A percentile compares a stretch with the other conserved stretches of the same genome.
Evolutionary conservation across 2,113 vertebrate species (phyloP).

Genomic region (Xenopus laevis): DNA sequence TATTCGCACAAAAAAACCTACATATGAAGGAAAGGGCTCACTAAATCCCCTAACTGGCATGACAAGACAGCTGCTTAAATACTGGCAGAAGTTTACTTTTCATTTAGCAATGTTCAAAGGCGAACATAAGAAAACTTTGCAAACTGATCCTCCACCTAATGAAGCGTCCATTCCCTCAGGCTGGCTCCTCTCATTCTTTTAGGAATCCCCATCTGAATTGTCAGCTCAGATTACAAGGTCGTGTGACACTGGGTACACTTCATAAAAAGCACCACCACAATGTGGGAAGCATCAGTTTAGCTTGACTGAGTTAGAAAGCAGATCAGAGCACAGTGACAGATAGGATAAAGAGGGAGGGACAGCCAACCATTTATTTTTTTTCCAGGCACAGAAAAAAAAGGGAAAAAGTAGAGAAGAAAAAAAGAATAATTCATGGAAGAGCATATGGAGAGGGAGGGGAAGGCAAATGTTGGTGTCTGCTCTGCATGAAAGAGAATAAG

Average conservation of each 20-base stretch:
- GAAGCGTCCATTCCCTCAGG: neutral
- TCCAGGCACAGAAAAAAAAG: neutral
- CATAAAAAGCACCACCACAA: neutral
- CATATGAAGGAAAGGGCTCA: no score
- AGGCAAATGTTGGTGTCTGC: no score
- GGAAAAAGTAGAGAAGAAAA: no score
- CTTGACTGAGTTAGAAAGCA: neutral
- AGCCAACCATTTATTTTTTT: neutral
- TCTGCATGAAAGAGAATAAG: no score
- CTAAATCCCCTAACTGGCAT: no score
- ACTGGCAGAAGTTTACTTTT: neutral
- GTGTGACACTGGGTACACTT: neutral
- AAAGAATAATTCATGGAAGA: no score
- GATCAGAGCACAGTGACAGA: neutral
- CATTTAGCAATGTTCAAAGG: neutral
- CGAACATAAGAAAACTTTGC: neutral
- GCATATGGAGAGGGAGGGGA: no score
- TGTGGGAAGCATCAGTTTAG: neutral
- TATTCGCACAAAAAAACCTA: no score
- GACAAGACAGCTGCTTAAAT: neutral
- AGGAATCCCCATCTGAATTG: neutral
- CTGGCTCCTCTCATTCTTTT: neutral
- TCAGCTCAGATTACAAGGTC: constrained; percentile 1
- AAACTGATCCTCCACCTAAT: constrained; percentile 1
- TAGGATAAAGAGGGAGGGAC: neutral